These are phyloP conservation scores for Euphydryas editha DNA, from an alignment of 2,888 invertebrate genomes.

Conservation along the genomic window DNA sequence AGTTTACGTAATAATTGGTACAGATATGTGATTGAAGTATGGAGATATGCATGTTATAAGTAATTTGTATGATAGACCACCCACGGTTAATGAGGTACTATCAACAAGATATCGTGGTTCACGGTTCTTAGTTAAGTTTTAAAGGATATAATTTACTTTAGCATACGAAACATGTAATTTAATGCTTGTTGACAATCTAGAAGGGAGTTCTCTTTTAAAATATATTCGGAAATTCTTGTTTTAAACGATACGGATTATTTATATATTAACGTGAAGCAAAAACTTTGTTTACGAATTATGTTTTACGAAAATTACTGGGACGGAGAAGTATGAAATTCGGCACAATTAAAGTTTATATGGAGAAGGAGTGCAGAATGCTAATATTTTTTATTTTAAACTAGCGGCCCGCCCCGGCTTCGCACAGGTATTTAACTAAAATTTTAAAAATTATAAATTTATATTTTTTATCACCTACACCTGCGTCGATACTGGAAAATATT, in stretches of 20 bases:
- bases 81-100: slow-evolving; percentile 22
- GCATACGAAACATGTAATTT: neutral
- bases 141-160: slow-evolving; percentile 1
- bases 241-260: neutral
- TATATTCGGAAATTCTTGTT: neutral
- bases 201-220: neutral
- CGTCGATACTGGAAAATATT: too few species aligned
- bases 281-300: too few species aligned
- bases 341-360: too few species aligned
- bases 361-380: too few species aligned
- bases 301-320: too few species aligned
- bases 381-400: too few species aligned
- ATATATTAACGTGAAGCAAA: too few species aligned
- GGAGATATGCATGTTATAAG: slow-evolving; percentile 60
- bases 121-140: slow-evolving; percentile 1
- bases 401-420: too few species aligned
- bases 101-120: slow-evolving; percentile 11
- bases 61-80: slow-evolving; percentile 41
- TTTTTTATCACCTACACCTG: too few species aligned
- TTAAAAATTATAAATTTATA: too few species aligned
- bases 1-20: slow-evolving; percentile 65
- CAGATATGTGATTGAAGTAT: slow-evolving; percentile 62
- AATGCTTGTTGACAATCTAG: neutral
- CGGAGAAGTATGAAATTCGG: too few species aligned
- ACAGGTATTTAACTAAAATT: too few species aligned